These are phyloP conservation scores for Amphimallon solstitiale DNA, from an alignment of 2,888 invertebrate genomes.

Conservation along the genomic window DNA sequence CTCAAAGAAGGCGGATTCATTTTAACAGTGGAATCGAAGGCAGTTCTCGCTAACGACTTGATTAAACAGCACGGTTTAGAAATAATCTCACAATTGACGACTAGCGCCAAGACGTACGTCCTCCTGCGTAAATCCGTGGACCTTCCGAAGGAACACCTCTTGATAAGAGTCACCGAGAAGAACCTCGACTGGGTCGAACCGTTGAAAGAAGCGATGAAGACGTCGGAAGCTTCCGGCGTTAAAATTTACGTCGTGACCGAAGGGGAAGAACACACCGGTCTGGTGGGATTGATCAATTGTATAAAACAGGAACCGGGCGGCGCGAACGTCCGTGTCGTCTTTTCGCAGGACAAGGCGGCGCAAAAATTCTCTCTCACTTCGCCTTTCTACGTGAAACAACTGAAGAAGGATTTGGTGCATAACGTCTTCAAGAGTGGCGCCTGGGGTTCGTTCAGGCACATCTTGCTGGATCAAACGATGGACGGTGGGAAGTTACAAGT, in stretches of 20 bases:
- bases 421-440: slow-evolving; percentile 84
- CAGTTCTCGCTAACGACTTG: slow-evolving; percentile 59
- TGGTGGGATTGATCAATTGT: slow-evolving; percentile 91
- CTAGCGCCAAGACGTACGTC: slow-evolving; percentile 72
- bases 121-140: slow-evolving; percentile 71
- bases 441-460: slow-evolving; percentile 91
- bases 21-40: slow-evolving; percentile 76
- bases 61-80: slow-evolving; percentile 64
- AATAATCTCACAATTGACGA: slow-evolving; percentile 71
- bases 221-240: slow-evolving; percentile 68
- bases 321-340: slow-evolving; percentile 76
- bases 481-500: slow-evolving; percentile 68
- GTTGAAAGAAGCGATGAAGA: slow-evolving; percentile 79
- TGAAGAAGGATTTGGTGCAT: slow-evolving; percentile 81
- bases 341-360: slow-evolving; percentile 73
- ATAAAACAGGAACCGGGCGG: slow-evolving; percentile 90
- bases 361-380: slow-evolving; percentile 70
- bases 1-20: slow-evolving; percentile 77
- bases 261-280: slow-evolving; percentile 77
- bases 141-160: slow-evolving; percentile 60
- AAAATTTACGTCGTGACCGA: slow-evolving; percentile 77
- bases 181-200: slow-evolving; percentile 83
- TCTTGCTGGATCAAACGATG: slow-evolving; percentile 69
- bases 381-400: slow-evolving; percentile 71
- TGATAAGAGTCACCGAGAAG: slow-evolving; percentile 76